Conservation (phyloP, 2,797 vertebrate genomes). For the Mus minutoides region DNA sequence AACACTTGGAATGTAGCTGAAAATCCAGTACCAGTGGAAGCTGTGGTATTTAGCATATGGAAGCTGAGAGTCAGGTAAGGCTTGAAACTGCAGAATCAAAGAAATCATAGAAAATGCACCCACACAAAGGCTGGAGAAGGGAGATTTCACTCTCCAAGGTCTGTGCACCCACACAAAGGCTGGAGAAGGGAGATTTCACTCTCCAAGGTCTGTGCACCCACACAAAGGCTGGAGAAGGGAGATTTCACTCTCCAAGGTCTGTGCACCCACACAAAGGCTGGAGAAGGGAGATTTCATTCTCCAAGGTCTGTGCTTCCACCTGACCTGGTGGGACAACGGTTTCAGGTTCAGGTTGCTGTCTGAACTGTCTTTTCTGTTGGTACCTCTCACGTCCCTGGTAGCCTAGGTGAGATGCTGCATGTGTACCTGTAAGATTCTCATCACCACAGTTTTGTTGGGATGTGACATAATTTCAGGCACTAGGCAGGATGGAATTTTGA, state of each 20-base stretch:
- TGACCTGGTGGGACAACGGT: background rate
- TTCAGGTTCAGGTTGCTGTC: background rate
- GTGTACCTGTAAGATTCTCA: background rate
- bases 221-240: too few relatives aligned
- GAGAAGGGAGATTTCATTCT: too few relatives aligned
- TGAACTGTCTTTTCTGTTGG: background rate
- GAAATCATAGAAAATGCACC: background rate
- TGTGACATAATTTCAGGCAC: fast-evolving
- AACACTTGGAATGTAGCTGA: background rate
- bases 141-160: too few relatives aligned
- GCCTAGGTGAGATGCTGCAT: background rate
- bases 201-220: too few relatives aligned
- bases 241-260: too few relatives aligned
- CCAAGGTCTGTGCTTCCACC: too few relatives aligned
- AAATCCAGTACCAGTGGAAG: background rate
- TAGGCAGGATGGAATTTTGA: fast-evolving
- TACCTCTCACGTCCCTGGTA: background rate
- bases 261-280: too few relatives aligned
- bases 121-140: too few relatives aligned
- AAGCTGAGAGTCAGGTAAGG: background rate
- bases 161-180: too few relatives aligned
- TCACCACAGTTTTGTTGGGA: fast-evolving
- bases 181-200: too few relatives aligned
- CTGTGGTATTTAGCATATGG: background rate
- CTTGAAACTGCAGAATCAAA: background rate